These are phyloP conservation scores for Ptiloglossa arizonensis DNA, from an alignment of 1,140 invertebrate species.

Conservation along the genomic window DNA sequence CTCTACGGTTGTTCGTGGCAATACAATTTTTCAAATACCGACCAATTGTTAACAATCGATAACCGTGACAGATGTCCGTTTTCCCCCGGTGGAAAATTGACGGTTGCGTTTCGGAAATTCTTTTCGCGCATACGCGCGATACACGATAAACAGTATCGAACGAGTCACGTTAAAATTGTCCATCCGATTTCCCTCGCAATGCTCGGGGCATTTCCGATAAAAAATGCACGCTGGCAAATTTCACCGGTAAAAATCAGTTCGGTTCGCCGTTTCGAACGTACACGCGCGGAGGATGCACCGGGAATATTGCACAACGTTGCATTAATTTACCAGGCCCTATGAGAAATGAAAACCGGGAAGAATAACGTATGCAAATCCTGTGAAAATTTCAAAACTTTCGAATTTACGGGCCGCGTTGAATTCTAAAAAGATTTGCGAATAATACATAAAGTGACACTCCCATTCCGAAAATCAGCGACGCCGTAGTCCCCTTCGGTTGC, in stretches of 20 bases:
- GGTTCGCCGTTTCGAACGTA: neutral
- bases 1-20: too few species aligned
- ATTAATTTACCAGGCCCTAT: neutral
- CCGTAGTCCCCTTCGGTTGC: neutral
- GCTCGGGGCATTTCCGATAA: slow-evolving; percentile 5
- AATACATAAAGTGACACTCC: neutral
- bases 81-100: too few species aligned
- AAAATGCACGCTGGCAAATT: slow-evolving; percentile 50
- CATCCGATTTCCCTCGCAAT: neutral
- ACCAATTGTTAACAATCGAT: too few species aligned
- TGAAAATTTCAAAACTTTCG: neutral
- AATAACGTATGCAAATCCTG: neutral
- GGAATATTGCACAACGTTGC: slow-evolving; percentile 2
- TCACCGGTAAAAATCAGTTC: slow-evolving; percentile 7
- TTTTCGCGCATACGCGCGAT: too few species aligned
- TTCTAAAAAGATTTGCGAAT: neutral
- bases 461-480: neutral
- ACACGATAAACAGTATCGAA: slow-evolving; percentile 13
- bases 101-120: too few species aligned
- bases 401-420: neutral
- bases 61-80: too few species aligned
- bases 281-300: neutral
- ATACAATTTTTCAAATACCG: too few species aligned
- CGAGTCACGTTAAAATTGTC: slow-evolving; percentile 14
- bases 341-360: slow-evolving; percentile 2